Percentiles rank a stretch among this genome's conserved stretches.
These are phyloP conservation scores for Ursus arctos DNA, from an alignment of 2,113 vertebrate genomes.

Conservation along the genomic window DNA sequence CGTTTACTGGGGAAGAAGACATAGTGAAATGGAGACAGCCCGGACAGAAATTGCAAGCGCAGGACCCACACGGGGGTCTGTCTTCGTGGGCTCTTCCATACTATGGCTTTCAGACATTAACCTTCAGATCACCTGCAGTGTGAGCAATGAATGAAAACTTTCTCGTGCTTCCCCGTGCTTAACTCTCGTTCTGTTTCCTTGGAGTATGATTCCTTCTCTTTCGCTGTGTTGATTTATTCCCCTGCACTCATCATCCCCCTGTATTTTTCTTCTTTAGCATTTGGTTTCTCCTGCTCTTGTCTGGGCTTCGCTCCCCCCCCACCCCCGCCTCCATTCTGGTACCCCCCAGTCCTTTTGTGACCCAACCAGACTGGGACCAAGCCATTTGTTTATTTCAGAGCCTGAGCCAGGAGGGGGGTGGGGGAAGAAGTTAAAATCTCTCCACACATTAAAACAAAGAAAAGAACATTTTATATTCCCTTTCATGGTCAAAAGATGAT, in stretches of 20 bases:
- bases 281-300: background rate
- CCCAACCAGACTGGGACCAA: background rate
- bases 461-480: conserved; percentile 64
- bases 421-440: conserved; percentile 55
- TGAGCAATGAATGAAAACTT: no score
- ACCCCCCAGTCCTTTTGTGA: background rate
- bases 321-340: background rate
- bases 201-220: background rate
- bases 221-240: background rate
- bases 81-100: accelerated
- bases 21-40: background rate
- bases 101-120: background rate
- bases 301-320: background rate
- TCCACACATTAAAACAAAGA: conserved; percentile 66
- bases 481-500: conserved; percentile 67
- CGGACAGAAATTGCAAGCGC: background rate
- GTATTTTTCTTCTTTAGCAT: background rate
- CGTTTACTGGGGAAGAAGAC: background rate
- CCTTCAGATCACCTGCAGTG: background rate
- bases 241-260: background rate
- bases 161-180: background rate
- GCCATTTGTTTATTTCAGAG: conserved; percentile 69
- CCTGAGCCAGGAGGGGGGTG: background rate
- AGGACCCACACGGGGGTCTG: background rate
- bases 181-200: background rate